These are phyloP conservation scores for Lepidurus couesii DNA, from an alignment of 1,140 invertebrate species.

Conservation along the genomic window DNA sequence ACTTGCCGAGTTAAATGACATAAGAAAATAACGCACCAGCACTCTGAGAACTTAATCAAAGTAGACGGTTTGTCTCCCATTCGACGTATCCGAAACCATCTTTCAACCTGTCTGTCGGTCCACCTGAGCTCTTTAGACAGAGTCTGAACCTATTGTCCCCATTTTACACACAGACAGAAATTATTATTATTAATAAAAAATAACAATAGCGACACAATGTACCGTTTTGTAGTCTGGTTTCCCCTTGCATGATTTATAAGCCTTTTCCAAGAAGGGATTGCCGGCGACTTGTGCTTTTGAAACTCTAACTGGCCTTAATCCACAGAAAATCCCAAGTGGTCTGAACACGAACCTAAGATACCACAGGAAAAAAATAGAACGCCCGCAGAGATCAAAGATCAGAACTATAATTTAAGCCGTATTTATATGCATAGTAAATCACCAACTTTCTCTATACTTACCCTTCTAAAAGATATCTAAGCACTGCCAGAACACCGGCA, in stretches of 20 bases:
- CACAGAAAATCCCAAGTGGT: slow-evolving; percentile 37
- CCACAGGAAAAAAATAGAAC: not conserved
- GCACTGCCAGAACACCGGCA: slow-evolving; percentile 64
- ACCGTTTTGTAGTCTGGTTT: slow-evolving; percentile 30
- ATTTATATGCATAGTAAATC: not conserved
- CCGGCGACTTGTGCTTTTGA: slow-evolving; percentile 35
- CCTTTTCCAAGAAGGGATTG: slow-evolving; percentile 39
- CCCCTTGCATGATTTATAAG: slow-evolving; percentile 36
- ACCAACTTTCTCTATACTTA: slow-evolving; percentile 47
- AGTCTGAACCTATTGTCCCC: slow-evolving; percentile 51
- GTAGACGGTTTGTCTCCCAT: slow-evolving; percentile 80
- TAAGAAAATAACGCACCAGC: slow-evolving; percentile 50
- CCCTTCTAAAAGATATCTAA: slow-evolving; percentile 75
- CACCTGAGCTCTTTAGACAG: slow-evolving; percentile 81
- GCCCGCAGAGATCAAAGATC: not conserved
- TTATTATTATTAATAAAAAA: slow-evolving; percentile 28
- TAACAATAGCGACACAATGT: not conserved
- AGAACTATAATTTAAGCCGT: not conserved
- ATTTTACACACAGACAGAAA: slow-evolving; percentile 28
- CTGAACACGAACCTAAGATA: slow-evolving; percentile 38
- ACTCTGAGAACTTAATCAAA: slow-evolving; percentile 87
- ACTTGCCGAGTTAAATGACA: not conserved
- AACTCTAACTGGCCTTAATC: slow-evolving; percentile 33
- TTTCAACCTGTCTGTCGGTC: slow-evolving; percentile 79
- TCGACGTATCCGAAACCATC: slow-evolving; percentile 77